Evolutionary conservation across 2,113 vertebrate species (phyloP), one percentile per base, ranked within the genome.

Genomic region (Ammodytes marinus): DNA sequence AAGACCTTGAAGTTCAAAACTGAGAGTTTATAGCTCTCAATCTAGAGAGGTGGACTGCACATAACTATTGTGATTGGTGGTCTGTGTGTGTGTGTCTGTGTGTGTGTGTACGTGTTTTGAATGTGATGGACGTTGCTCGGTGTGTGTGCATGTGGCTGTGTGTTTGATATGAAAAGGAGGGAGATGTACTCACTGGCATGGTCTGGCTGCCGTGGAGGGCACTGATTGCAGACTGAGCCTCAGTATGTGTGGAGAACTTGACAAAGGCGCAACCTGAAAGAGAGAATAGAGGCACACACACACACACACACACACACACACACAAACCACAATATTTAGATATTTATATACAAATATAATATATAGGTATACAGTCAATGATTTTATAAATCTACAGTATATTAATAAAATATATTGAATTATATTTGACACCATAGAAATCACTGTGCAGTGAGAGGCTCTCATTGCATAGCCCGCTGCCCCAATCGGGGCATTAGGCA

Each of bases 171-270:
- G 17, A 49, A 50, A 69, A 17, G 15, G 54, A 52, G 71, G 8
- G 17, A 67, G 74, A 74, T 74, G 90, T 93, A 97, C 98, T 99
- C 94, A 99, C 98, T 85, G 98, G 97, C 98, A 99, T 99, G 80
- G 98, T 99, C 95, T 99, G 98, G 94, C 98, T 99, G 89, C 98
- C 98, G 0, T 99, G 98, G 85, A 99, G 96, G 4, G 97, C 97
- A 14, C 98, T 97, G 95, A 99, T 99, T 80, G 98, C 98, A 69
- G 97, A 98, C 94, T 99, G 98, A 72, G 98, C 98, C 94, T 99
- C 98, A 2, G 97, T 97, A 86, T 99, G 98, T 87, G 98, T 98
- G 49, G 98, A 99, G 95, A 99, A 99, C 95, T 99, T 99, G 86
- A 99, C 98, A 80, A 99, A 99, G 90, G 98, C 98, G 75, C 98